Base-by-base conservation (phyloP, 2,888 invertebrate species). In the Athalia circularis region DNA sequence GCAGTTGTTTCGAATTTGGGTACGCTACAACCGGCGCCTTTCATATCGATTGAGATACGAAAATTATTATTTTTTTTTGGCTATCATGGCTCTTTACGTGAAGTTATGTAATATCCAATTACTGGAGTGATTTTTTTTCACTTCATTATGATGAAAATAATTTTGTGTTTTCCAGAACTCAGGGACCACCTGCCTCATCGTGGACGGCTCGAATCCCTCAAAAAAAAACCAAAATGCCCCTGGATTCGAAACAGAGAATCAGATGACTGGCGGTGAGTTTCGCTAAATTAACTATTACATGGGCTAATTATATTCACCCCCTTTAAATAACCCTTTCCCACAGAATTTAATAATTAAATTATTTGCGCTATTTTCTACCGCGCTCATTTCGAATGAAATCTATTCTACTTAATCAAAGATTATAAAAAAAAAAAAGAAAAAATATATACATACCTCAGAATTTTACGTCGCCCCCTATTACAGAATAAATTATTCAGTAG, bases 121-220 rank as follows among this genome's bases (percentile, higher is more conserved):
- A 54, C 47, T 59, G 47, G 9, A 57, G 47, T 11, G 3, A 59
- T 72, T 5, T 59, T 72, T 59, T 45, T 3, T 70, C 50, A 70
- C 11, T 57, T 15, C 11, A 52, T 57, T 5, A 70, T 29, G 29
- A 7, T 9, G 54, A 43, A 57, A 70, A 43, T 57, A 6, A 54
- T 9, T 11, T 11, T 29, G 29, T 43, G 7, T 54, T 13, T 62
- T 61, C 50, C n/a, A 13, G 43, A 5, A 75, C 6, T 9, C 64
- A 48, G 62, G n/a, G 45, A 45, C 75, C 62, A 75, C n/a, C 75
- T 75, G 75, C 75, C 48, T 75, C 75, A 75, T 75, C 75, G 75
- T 75, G 75, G 75, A 75, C 48, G 61, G 50, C 47, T 50, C 75
- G 29, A 64, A 50, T 45, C 75, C 52, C 29, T 5, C 75, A 45